These are phyloP conservation scores for Ennomos fuscantarius DNA, from an alignment of 2,888 invertebrate species.

Conservation along the genomic window DNA sequence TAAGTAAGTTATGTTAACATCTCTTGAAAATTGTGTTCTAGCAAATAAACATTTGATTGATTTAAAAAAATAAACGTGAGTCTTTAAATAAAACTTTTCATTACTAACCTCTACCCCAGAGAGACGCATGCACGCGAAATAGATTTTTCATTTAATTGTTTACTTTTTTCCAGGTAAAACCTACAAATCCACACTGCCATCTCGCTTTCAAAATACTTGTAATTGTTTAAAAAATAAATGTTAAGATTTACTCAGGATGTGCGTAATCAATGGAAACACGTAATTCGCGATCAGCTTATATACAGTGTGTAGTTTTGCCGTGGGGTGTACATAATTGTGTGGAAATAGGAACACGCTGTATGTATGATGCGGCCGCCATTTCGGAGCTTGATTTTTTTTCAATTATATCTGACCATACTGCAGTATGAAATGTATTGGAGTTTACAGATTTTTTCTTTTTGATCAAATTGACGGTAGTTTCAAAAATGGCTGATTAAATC, in stretches of 20 bases:
- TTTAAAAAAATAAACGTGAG: too few relatives aligned
- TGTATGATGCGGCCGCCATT: conserved; percentile 38
- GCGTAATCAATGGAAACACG: conserved; percentile 35
- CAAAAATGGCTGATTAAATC: conserved; percentile 7
- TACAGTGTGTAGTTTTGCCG: conserved; percentile 48
- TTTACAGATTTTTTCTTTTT: not conserved
- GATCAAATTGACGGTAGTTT: conserved; percentile 1
- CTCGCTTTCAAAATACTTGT: conserved; percentile 75
- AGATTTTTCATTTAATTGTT: not conserved
- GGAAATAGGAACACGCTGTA: conserved; percentile 37
- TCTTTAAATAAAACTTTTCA: too few relatives aligned
- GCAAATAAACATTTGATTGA: too few relatives aligned
- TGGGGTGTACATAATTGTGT: conserved; percentile 57
- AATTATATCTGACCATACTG: not conserved
- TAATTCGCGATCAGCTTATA: conserved; percentile 31
- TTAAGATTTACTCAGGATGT: conserved; percentile 45
- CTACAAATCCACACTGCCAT: conserved; percentile 78
- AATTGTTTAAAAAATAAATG: conserved; percentile 58
- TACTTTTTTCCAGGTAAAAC: conserved; percentile 65
- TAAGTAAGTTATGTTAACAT: too few relatives aligned
- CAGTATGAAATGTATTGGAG: too few relatives aligned
- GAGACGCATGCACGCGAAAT: too few relatives aligned
- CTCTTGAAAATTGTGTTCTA: too few relatives aligned
- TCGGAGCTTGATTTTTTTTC: conserved; percentile 19
- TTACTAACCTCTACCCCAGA: too few relatives aligned